Base-by-base conservation (phyloP, 2,888 invertebrate genomes). In the Temnothorax ravouxi region DNA sequence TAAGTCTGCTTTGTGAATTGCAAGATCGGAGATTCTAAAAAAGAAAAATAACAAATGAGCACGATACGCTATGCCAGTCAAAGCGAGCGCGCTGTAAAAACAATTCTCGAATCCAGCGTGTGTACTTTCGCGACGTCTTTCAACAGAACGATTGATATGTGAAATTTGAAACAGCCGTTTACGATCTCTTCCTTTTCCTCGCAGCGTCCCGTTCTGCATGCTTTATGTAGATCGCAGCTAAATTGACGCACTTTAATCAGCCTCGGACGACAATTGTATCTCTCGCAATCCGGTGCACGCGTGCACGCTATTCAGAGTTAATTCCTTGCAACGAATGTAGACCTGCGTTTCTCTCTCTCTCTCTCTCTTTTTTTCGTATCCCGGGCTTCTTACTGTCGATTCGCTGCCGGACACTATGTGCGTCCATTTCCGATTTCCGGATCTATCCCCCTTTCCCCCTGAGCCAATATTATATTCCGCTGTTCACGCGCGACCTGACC, bases 341-440 rank as follows among this genome's bases (percentile, higher is more conserved):
- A 59, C 25, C 25, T 38, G 47, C 15, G 56, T 13, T 47, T 64
- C 29, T 25, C 25, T 21, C 1, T 61, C 41, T 41, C 29, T 62
- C 18, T 66, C 25, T 64, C 44, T 13, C 18, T n/a, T 38, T 50
- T 21, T 21, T 62, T 38, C 29, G n/a, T 52, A 52, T 66, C 41
- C 66, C 29, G 8, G 3, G 13, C 15, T 29, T 74, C 9, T 13
- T 44, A 13, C 21, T 38, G 54, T 13, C 59, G 15, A 21, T 59
- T 67, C 44, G 13, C 34, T 29, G 11, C 25, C 64, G 25, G 15
- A 67, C 21, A 44, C 59, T 44, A 59, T 34, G 59, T 25, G 59
- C 47, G 59, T 59, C 91, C 92, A 93, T 93, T 93, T 93, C 93
- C 93, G 92, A 92, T 93, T 93, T 92, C 90, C 84, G 90, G 91